These are phyloP conservation scores for Allolobophora icterica DNA, from an alignment of 2,888 invertebrate genomes.

Conservation along the genomic window DNA sequence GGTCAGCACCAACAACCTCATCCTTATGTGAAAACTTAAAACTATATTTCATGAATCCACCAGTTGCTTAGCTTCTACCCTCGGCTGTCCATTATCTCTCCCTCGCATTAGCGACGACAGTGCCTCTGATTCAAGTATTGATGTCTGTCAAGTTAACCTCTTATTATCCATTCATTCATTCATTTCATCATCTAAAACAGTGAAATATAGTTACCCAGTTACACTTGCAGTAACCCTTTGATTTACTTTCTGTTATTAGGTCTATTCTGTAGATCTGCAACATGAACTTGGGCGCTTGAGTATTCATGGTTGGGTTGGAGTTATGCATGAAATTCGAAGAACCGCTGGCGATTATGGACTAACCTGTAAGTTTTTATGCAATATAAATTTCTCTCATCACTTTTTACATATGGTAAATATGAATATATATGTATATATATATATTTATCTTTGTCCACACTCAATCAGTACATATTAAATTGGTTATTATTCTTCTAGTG, in stretches of 20 bases:
- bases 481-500: no score
- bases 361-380: constrained; percentile 43
- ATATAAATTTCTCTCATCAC: not conserved
- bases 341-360: constrained; percentile 47
- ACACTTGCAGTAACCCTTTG: not conserved
- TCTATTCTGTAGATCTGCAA: constrained; percentile 43
- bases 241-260: constrained; percentile 21
- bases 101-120: no score
- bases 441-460: no score
- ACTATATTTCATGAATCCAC: no score
- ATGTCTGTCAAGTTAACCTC: no score
- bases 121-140: no score
- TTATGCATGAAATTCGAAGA: constrained; percentile 49
- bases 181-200: not conserved
- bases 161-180: not conserved
- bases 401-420: not conserved
- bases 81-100: no score
- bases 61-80: no score
- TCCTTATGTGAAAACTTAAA: no score
- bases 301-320: constrained; percentile 48
- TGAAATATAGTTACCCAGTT: not conserved
- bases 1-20: no score
- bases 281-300: constrained; percentile 47
- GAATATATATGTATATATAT: not conserved
- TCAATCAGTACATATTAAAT: no score